phyloP scores from a whole-genome alignment of 2,797 vertebrate genomes.

The Clarias platycephalus region DNA sequence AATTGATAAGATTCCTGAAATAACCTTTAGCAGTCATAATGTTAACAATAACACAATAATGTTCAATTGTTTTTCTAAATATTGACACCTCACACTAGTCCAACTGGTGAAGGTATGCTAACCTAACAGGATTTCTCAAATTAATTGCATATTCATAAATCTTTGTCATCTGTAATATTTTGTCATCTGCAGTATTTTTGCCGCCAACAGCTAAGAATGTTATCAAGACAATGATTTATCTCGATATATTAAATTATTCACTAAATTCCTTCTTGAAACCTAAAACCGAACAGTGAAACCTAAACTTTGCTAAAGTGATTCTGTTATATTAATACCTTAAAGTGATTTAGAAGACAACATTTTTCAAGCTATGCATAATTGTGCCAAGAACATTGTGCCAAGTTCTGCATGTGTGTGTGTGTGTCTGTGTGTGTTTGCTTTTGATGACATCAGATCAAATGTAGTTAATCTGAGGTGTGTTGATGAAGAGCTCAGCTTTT shows the following conservation, averaged over 20 bases:
- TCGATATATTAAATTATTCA: neutral
- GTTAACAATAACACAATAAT: neutral
- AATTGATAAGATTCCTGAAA: neutral
- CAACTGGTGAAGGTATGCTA: neutral
- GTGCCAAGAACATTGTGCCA: neutral
- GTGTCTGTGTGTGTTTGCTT: neutral
- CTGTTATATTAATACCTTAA: neutral
- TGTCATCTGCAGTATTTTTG: neutral
- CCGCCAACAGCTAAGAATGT: neutral
- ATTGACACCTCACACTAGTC: neutral
- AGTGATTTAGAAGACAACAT: neutral
- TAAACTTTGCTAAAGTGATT: neutral
- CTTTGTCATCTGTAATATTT: neutral
- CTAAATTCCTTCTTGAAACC: neutral
- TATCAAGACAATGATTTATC: no score
- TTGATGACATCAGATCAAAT: constrained; percentile 28
- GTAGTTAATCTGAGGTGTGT: constrained; percentile 26
- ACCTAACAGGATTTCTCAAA: neutral
- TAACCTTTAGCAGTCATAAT: neutral
- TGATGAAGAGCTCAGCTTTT: constrained; percentile 13
- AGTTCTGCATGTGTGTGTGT: constrained; percentile 6
- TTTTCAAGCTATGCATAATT: constrained; percentile 21
- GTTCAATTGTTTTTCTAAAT: neutral
- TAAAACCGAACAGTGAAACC: neutral
- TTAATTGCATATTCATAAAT: neutral